These are phyloP conservation scores for Petrocephalus schoutedeni DNA, from an alignment of 2,797 vertebrate genomes.

Conservation along the genomic window DNA sequence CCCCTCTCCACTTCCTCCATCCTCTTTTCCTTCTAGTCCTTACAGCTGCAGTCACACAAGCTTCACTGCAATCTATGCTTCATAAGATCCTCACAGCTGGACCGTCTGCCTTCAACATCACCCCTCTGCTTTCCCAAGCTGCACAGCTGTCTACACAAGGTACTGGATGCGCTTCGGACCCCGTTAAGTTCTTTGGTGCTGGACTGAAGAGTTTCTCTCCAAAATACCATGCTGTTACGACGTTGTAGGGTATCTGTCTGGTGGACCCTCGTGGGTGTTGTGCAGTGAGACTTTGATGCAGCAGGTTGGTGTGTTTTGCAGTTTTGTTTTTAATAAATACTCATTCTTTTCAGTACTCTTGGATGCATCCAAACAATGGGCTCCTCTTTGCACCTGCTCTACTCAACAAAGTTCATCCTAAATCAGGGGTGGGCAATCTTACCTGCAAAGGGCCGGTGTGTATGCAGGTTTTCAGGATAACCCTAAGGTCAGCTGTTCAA, in stretches of 20 bases:
- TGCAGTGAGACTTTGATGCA: not conserved
- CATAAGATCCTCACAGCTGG: slow-evolving; percentile 98
- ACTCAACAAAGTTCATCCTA: not conserved
- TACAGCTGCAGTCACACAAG: slow-evolving; percentile 99
- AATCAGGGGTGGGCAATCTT: not conserved
- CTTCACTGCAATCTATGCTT: slow-evolving; percentile 98
- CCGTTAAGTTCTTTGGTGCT: not conserved
- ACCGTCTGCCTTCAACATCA: slow-evolving; percentile 98
- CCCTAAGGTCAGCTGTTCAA: no score
- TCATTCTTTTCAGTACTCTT: not conserved
- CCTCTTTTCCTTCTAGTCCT: slow-evolving; percentile 74
- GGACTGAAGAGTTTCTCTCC: not conserved
- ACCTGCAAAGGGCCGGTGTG: no score
- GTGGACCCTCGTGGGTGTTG: not conserved
- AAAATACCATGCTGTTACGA: not conserved
- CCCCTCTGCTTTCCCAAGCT: slow-evolving; percentile 95
- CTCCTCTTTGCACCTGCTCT: not conserved
- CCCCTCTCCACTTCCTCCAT: not conserved
- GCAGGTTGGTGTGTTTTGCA: not conserved
- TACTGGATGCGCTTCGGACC: slow-evolving; percentile 49
- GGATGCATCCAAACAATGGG: not conserved
- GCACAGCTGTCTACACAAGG: slow-evolving; percentile 97
- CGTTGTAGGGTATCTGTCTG: not conserved
- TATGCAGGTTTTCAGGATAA: no score
- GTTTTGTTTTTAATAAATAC: not conserved